phyloP scores from a whole-genome alignment of 2,888 invertebrate genomes.

The Sphaerophoria rueppellii region DNA sequence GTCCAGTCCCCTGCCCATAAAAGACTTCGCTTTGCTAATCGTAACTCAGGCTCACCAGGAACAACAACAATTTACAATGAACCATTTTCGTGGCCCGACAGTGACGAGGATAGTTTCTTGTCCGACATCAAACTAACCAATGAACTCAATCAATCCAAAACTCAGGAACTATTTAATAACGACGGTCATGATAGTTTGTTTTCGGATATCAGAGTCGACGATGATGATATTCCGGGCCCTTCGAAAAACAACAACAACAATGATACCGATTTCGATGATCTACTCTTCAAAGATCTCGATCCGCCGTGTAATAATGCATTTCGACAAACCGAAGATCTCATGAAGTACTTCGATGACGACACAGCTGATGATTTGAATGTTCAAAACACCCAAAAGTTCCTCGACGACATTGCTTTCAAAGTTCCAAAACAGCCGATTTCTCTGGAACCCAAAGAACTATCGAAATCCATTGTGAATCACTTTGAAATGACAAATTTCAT shows the following conservation, averaged over 20 bases:
- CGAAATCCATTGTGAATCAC: slow-evolving; percentile 38
- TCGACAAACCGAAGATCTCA: slow-evolving; percentile 39
- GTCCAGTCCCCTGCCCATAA: slow-evolving; percentile 10
- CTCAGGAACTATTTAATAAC: slow-evolving; percentile 42
- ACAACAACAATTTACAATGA: neutral
- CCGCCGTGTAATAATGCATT: slow-evolving; percentile 61
- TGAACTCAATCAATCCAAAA: slow-evolving; percentile 20
- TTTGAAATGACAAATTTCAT: slow-evolving; percentile 70
- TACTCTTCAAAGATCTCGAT: slow-evolving; percentile 77
- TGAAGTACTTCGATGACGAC: slow-evolving; percentile 75
- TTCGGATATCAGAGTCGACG: slow-evolving; percentile 62
- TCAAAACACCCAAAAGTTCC: slow-evolving; percentile 80
- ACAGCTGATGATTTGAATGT: slow-evolving; percentile 61
- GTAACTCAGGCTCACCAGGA: neutral
- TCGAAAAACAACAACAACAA: slow-evolving; percentile 7
- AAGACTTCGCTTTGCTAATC: slow-evolving; percentile 12
- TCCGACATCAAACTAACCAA: slow-evolving; percentile 76
- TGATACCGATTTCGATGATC: slow-evolving; percentile 73
- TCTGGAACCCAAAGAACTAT: neutral
- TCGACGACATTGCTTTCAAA: slow-evolving; percentile 78
- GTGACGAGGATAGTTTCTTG: slow-evolving; percentile 78
- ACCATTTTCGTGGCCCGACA: slow-evolving; percentile 51
- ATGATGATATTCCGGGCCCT: slow-evolving; percentile 10
- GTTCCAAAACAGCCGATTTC: slow-evolving; percentile 73
- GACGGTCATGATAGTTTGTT: slow-evolving; percentile 71